Evolutionary conservation across 92 coral and sea anemone genomes (phyloP), one percentile per base, ranked within the genome.

Genomic region (Palythoa grandiflora): DNA sequence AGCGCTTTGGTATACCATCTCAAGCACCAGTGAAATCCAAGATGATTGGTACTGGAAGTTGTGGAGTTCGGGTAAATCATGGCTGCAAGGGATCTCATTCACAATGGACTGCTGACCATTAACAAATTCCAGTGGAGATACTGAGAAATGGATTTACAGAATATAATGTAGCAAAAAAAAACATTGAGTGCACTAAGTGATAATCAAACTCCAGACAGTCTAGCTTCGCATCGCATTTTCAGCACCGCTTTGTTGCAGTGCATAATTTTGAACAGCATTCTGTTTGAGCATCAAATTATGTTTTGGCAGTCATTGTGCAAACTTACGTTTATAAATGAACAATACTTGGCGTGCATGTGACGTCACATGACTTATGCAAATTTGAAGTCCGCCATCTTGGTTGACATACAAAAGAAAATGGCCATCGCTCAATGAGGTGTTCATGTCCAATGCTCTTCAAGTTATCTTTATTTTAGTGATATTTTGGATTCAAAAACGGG

Each of bases 1-100:
- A 51, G 44, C 71, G 84, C 7, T 84, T 89, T 83, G 80, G 92
- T 11, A 75, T 89, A 85, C 89, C 85, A 89, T 83, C 60, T 9
- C 85, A 89, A 39, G 60, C 77, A 61, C 79, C 89, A 37, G 78
- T 76, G 75, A 57, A 83, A 35, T 54, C 60, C 3, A 75, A 68
- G 52, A 77, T 66, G 89, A 70, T 83, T 66, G 80, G 92, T 19
- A 40, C 55, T 11, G 85, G 88, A 76, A 84, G 85, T 68, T 89
- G 86, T 77, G 92, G 89, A 17, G 38, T 84, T 14, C 86, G 92
- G 0, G 89, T 84, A 13, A 13, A 77, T 89, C 28, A 83, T 89
- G 89, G 92, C 92, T 63, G 89, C 91, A 15, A 84, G 83, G 51
- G 63, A 57, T 10, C 2, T 57, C 63, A 57, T 57, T 57, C 17